Percentiles rank a stretch among this genome's conserved stretches.
Evolutionary conservation across 2,888 invertebrate species (phyloP).

Genomic region (Ochropacha duplaris): DNA sequence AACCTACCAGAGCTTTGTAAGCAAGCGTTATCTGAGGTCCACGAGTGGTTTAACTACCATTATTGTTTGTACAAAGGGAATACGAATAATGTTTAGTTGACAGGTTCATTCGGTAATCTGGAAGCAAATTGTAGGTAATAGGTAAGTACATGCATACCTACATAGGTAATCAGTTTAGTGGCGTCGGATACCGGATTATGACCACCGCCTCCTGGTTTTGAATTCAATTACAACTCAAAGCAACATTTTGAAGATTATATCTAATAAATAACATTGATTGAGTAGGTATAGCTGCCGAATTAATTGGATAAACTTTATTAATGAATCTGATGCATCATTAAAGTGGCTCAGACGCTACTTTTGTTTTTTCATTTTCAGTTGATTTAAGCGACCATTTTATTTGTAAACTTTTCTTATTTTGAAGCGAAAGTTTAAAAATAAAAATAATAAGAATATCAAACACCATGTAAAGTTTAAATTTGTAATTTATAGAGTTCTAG

Average conservation of each 20-base stretch:
- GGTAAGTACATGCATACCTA: neutral
- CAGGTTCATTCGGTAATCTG: neutral
- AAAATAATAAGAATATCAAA: neutral
- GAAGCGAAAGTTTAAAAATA: neutral
- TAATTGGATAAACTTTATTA: neutral
- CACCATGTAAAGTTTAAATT: neutral
- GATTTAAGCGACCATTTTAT: neutral
- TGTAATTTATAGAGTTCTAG: too few relatives aligned
- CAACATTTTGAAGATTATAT: neutral
- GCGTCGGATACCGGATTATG: neutral
- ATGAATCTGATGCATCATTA: neutral
- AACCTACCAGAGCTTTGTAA: neutral
- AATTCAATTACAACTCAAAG: neutral
- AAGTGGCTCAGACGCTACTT: neutral
- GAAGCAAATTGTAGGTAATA: neutral
- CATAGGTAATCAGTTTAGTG: neutral
- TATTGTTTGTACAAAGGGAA: neutral
- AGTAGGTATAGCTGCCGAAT: neutral
- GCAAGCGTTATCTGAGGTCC: neutral
- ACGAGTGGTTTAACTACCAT: neutral
- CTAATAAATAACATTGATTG: neutral
- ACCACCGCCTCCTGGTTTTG: neutral
- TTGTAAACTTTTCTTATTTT: neutral
- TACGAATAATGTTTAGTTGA: neutral
- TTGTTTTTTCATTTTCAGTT: neutral